phyloP scores from a whole-genome alignment of 2,113 vertebrate genomes.

The Alaudala cheleensis region DNA sequence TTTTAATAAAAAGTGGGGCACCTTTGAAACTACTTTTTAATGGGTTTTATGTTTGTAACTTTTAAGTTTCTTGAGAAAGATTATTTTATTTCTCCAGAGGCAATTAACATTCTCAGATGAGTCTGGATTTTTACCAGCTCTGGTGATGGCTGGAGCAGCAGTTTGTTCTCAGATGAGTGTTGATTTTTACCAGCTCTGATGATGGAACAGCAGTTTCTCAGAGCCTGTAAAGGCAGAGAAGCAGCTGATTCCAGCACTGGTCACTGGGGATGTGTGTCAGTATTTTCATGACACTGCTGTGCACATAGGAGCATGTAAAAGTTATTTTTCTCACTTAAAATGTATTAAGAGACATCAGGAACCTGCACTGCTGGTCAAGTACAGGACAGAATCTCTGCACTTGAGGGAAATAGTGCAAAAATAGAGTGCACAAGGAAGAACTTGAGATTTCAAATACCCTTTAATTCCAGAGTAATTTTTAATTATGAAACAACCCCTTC shows the following conservation, averaged over 20 bases:
- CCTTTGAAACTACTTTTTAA: background rate
- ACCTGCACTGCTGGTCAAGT: background rate
- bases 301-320: background rate
- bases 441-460: background rate
- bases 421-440: background rate
- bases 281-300: background rate
- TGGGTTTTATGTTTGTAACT: background rate
- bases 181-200: background rate
- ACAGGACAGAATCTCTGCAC: background rate
- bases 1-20: background rate
- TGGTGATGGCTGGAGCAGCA: background rate
- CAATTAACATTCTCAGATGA: background rate
- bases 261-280: background rate
- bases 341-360: background rate
- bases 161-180: background rate
- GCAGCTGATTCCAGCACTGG: background rate
- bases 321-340: background rate
- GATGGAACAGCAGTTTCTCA: background rate
- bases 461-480: background rate
- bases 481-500: background rate
- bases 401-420: background rate
- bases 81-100: background rate
- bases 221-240: background rate
- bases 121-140: background rate
- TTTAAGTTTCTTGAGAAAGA: background rate